Base-by-base conservation (phyloP, 2,797 vertebrate genomes). In the Hydrolagus colliei region DNA sequence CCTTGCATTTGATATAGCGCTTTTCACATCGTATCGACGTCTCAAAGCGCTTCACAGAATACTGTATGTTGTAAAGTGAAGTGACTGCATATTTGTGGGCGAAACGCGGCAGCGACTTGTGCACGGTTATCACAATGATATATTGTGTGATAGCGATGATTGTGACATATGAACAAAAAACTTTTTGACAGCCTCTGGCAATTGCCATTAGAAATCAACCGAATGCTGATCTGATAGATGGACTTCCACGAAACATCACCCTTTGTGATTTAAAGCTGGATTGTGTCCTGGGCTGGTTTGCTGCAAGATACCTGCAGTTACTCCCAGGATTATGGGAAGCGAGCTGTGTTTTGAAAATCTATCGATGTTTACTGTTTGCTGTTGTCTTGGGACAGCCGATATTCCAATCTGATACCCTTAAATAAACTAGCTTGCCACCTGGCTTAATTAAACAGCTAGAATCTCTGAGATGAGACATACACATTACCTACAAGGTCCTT, bases 351-450 rank as follows among this genome's bases (percentile, higher is more conserved):
- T 35, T 32, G 41, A 82, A 68, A 82, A 82, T 68, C 27, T 65
- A 82, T 82, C 65, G 68, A 41, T 68, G 63, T 82, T 82, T 82
- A 67, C 67, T 82, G 79, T 82, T 32, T 68, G 79, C 63, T 82
- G 68, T 35, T 68, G 63, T 82, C 62, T 68, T 82, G 79, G 79
- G 63, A 82, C 32, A 82, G 63, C 79, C 67, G 32, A 82, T 82
- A 82, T 68, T 82, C 62, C 79, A 82, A 68, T 82, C 79, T 82
- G 79, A 67, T 32, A 82, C 79, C 63, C 9, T 27, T 68, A 82
- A 82, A 18, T 41, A 82, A 82, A 82, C 63, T 82, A 32, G 32
- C 63, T 27, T 82, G 79, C 68, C 79, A 82, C 63, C 41, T 82
- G 63, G 16, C 63, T 82, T 65, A 82, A 62, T 67, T 68, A 82